Base-by-base conservation (phyloP, 2,797 vertebrate genomes). In the Benthosema pterotum region DNA sequence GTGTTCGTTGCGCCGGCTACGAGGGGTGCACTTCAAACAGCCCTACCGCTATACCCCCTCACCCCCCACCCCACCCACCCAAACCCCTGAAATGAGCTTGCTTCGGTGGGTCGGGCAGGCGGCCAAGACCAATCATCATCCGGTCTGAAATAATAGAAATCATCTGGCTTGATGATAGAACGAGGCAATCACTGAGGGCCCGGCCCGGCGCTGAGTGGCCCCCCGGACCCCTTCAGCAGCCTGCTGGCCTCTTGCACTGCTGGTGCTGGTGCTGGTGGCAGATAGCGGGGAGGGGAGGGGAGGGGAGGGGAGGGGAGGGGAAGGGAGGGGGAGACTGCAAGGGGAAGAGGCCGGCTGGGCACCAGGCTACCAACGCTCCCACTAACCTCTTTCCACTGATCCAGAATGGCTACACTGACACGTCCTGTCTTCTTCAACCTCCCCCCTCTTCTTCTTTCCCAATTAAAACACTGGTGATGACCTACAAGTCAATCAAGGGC, bases 101-200 rank as follows among this genome's bases (percentile, higher is more conserved):
- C 78, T 83, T 82, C 83, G 84, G 87, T 83, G 83, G 83, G 82
- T 83, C 79, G 85, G 85, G 83, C 88, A 83, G 84, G 76, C 12
- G 52, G 86, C 86, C 89, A 90, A n/a, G 87, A 83, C 87, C 87
- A 86, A 89, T 89, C 88, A 89, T 89, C 88, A 89, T 89, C 84
- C 83, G 74, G 88, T 85, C 3, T 84, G 87, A 83, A 90, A 89
- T 90, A 90, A 89, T 83, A 88, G 85, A 86, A 89, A 87, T 84
- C 80, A 83, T 86, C 77, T 85, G 83, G 84, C 77, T 38, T 88
- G 86, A 89, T 89, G 85, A 87, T 87, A 87, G 86, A 88, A 84
- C 77, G 78, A 84, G 83, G 87, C 89, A 91, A 91, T 91, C 88
- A 91, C 72, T n/a, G n/a, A 46, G 75, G 80, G 78, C 82, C 69